Base-by-base conservation (phyloP, 2,797 vertebrate species). In the Florisuga fusca region DNA sequence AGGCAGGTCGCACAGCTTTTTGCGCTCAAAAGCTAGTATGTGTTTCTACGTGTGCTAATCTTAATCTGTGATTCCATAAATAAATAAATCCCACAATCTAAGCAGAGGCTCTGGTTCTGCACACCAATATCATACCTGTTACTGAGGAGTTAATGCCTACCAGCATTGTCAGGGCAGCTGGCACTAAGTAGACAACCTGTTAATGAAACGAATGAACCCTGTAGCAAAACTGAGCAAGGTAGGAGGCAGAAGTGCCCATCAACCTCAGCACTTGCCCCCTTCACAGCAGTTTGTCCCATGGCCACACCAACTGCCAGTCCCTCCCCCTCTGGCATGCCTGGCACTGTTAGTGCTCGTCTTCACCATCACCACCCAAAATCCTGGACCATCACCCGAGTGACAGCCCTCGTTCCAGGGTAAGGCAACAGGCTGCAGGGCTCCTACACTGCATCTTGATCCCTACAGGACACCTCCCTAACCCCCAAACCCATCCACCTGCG, bases 181-280 rank as follows among this genome's bases (percentile, higher is more conserved):
- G 98, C 72, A 98, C 93, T 27, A 67, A 58, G 48, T 98, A 98
- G 21, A 91, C 90, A 84, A 97, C 89, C 98, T 98, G 94, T 96
- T 31, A 94, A 94, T 21, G 59, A 94, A 82, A 92, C n/a, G 77
- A 81, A 82, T 57, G 48, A 53, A 62, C 20, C 22, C 15, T 10
- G 21, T 10, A 82, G 46, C 45, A 71, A 87, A 91, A 51, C 41
- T 58, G 43, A 19, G 12, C 22, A 33, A 13, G 45, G 3, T 9
- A 16, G 67, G 61, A 66, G 79, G 11, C 57, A 68, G 45, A 43
- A 71, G 20, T 6, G 9, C 48, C 48, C 48, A 50, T 46, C 19
- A 20, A 46, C 46, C 20, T 22, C 25, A 25, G 5, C 2, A 9
- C 17, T 21, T 45, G 16, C 33, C 12, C 66, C 29, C 45, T 57